phyloP scores from a whole-genome alignment of 2,797 vertebrate species.

The Sebastolobus alascanus region DNA sequence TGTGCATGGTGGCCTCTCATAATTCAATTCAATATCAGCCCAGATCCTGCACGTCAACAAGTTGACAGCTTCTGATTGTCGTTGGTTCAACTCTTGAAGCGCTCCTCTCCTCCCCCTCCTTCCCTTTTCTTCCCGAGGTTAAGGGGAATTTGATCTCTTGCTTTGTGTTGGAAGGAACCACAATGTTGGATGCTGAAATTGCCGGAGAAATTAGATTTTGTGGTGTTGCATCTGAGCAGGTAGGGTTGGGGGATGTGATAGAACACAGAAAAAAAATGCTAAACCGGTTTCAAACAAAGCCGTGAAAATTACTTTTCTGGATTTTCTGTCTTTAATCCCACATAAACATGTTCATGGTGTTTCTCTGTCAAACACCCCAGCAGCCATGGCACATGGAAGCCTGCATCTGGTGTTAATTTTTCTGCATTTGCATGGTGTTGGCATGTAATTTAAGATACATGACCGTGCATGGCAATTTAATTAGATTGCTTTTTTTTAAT shows the following conservation, averaged over 20 bases:
- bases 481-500: slow-evolving; percentile 56
- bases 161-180: slow-evolving; percentile 43
- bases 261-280: slow-evolving; percentile 10
- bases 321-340: slow-evolving; percentile 53
- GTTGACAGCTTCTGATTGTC: slow-evolving; percentile 54
- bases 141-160: slow-evolving; percentile 53
- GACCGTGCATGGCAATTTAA: slow-evolving; percentile 75
- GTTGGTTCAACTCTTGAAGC: slow-evolving; percentile 27
- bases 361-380: slow-evolving; percentile 33
- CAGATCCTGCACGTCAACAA: slow-evolving; percentile 53
- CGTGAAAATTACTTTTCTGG: slow-evolving; percentile 42
- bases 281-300: slow-evolving; percentile 40
- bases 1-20: slow-evolving; percentile 33
- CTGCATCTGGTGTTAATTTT: slow-evolving; percentile 50
- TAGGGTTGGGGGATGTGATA: slow-evolving; percentile 6
- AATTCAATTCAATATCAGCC: slow-evolving; percentile 64
- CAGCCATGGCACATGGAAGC: slow-evolving; percentile 29
- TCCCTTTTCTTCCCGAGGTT: slow-evolving; percentile 16
- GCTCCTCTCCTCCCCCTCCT: background rate
- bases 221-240: slow-evolving; percentile 29
- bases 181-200: slow-evolving; percentile 31
- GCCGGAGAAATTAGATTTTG: slow-evolving; percentile 50
- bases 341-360: slow-evolving; percentile 16
- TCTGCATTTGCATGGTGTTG: slow-evolving; percentile 65
- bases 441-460: slow-evolving; percentile 78